Conservation (phyloP, 2,113 vertebrate species). For the Oreocharis arfaki region DNA sequence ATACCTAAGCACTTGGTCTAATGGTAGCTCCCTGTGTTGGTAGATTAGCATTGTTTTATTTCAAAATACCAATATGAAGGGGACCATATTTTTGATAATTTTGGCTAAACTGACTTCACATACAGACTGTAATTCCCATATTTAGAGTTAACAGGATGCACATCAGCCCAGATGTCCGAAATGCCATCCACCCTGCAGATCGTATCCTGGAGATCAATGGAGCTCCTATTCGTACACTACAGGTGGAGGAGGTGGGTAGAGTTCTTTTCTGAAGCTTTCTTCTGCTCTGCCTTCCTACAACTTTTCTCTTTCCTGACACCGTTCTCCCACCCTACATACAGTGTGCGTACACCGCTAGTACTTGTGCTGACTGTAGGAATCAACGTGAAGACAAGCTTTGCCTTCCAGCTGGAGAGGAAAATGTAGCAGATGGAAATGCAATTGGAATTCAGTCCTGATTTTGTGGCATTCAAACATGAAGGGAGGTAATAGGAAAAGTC, state of each 20-base stretch:
- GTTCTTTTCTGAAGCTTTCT: background rate
- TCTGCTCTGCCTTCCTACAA: background rate
- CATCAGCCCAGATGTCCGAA: constrained; percentile 89
- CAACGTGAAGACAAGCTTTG: background rate
- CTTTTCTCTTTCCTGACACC: background rate
- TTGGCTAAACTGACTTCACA: background rate
- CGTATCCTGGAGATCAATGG: constrained; percentile 96
- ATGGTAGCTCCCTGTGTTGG: background rate
- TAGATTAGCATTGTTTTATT: background rate
- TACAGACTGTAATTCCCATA: background rate
- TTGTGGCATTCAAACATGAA: background rate
- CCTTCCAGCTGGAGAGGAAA: background rate
- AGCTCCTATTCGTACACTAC: constrained; percentile 81
- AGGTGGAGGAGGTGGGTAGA: constrained; percentile 84
- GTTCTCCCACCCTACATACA: background rate
- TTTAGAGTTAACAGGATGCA: constrained; percentile 89
- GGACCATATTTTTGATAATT: background rate
- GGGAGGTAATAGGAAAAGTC: background rate
- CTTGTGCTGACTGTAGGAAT: background rate
- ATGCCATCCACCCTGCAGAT: constrained; percentile 92
- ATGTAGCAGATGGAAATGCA: background rate
- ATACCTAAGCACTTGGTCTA: background rate
- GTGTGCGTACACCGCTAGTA: background rate
- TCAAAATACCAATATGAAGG: background rate
- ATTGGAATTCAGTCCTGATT: background rate